Evolutionary conservation across 2,113 vertebrate species (phyloP).

Genomic region (Rallus limicola): DNA sequence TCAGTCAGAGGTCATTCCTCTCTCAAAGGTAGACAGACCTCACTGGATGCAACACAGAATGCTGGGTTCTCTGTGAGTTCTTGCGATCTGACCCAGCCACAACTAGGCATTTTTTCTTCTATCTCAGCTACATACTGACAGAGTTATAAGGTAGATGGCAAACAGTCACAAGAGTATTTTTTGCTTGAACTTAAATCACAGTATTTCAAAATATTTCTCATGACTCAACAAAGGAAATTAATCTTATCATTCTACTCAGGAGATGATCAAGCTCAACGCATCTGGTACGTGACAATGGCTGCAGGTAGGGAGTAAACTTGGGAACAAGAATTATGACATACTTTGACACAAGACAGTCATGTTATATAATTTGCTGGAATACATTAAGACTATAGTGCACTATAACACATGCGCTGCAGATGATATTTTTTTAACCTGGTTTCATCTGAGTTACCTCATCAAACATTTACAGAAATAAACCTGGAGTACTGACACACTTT

Average conservation of each 20-base stretch:
- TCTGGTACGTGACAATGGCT: background rate
- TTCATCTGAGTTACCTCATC: background rate
- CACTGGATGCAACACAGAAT: background rate
- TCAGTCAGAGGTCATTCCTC: background rate
- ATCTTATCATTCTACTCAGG: background rate
- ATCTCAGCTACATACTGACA: background rate
- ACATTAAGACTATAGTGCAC: background rate
- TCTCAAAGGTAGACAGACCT: background rate
- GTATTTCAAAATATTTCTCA: background rate
- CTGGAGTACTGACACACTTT: background rate
- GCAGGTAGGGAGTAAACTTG: background rate
- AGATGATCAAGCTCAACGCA: background rate
- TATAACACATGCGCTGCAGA: background rate
- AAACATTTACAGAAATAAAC: background rate
- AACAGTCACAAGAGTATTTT: background rate
- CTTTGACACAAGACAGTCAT: background rate
- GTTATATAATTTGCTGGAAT: background rate
- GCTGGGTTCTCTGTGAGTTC: background rate
- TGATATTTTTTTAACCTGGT: background rate
- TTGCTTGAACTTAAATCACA: background rate
- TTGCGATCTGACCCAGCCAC: background rate
- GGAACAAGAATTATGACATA: background rate
- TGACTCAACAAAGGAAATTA: background rate
- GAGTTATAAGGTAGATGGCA: background rate
- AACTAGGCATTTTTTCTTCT: background rate